These are phyloP conservation scores for Melanaphis sacchari DNA, from an alignment of 1,140 invertebrate genomes.

Conservation along the genomic window DNA sequence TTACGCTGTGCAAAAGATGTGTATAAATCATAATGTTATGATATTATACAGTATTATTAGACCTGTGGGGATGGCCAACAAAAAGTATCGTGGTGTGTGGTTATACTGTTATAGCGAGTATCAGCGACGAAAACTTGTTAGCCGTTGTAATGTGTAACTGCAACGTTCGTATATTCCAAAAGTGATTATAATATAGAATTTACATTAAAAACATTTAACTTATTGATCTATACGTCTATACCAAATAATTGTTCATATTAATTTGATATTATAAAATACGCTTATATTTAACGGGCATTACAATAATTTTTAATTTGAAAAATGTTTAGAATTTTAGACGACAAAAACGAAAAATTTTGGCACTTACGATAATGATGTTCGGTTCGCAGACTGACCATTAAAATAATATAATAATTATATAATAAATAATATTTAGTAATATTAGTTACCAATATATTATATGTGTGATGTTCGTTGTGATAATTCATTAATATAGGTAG, in stretches of 20 bases:
- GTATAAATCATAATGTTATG: slow-evolving; percentile 1
- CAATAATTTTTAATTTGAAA: background rate
- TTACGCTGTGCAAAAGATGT: background rate
- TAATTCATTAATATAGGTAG: background rate
- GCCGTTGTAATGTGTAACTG: background rate
- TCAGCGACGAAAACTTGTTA: background rate
- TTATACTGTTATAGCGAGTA: no score
- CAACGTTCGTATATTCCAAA: background rate
- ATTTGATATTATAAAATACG: background rate
- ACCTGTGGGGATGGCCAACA: background rate
- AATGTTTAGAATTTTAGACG: background rate
- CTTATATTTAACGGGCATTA: background rate
- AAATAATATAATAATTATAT: background rate
- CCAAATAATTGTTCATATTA: background rate
- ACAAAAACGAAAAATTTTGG: background rate
- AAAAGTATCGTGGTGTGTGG: background rate
- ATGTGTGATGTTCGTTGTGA: background rate
- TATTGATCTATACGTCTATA: no score
- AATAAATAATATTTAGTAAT: background rate
- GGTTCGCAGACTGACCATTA: background rate
- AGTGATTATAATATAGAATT: no score
- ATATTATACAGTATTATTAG: background rate
- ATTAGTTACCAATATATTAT: no score
- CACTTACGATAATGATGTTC: background rate
- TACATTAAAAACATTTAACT: background rate